A percentile compares a stretch with the other conserved stretches of the same genome.
These are phyloP conservation scores for Ichneumon xanthorius DNA, from an alignment of 2,888 invertebrate species.

Conservation along the genomic window DNA sequence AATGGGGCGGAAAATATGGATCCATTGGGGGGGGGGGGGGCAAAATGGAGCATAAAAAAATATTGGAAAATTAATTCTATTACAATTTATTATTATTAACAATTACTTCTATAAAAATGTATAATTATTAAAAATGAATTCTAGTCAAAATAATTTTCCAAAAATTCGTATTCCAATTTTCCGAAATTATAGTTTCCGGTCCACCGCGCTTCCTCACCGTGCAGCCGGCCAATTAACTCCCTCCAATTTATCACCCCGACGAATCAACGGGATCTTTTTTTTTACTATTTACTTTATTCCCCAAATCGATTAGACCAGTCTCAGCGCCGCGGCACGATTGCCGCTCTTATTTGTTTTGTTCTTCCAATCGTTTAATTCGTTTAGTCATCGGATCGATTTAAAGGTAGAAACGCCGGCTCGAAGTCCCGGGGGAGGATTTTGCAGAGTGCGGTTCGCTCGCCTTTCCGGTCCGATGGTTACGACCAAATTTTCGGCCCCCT, in stretches of 20 bases:
- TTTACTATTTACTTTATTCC: not conserved
- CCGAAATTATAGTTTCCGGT: too few species aligned
- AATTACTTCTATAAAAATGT: too few species aligned
- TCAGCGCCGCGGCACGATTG: not conserved
- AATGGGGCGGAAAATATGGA: too few species aligned
- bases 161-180: too few species aligned
- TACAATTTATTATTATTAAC: too few species aligned
- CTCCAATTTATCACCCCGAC: constrained; percentile 16
- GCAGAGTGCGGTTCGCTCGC: constrained; percentile 27
- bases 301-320: not conserved
- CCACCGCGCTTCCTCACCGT: not conserved
- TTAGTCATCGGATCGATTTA: constrained; percentile 10
- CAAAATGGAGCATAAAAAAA: too few species aligned
- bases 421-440: not conserved
- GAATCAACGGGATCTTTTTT: not conserved
- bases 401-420: too few species aligned
- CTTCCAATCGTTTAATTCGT: constrained; percentile 20
- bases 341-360: constrained; percentile 12
- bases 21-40: too few species aligned
- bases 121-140: too few species aligned
- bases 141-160: too few species aligned
- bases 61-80: too few species aligned
- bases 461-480: constrained; percentile 25
- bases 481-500: constrained; percentile 25
- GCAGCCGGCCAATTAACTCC: constrained; percentile 23